phyloP scores from a whole-genome alignment of 2,797 vertebrate species.

The Lophotriccus pileatus region DNA sequence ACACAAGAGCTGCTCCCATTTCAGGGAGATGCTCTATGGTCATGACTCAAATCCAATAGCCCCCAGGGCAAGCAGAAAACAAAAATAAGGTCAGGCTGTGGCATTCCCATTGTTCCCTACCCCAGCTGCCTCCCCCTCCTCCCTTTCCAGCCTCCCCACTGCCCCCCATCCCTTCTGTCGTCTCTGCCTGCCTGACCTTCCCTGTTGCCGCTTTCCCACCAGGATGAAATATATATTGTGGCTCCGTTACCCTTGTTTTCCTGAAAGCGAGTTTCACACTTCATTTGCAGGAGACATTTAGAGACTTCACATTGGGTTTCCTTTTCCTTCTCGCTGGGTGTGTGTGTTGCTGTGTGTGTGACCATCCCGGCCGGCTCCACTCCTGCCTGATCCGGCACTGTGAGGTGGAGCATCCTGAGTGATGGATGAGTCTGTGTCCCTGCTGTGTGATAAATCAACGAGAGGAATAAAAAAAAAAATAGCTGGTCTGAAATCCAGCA shows the following conservation, averaged over 20 bases:
- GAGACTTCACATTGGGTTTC: background rate
- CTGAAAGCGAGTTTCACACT: constrained; percentile 49
- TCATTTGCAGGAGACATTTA: constrained; percentile 33
- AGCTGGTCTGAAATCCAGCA: background rate
- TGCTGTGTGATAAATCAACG: background rate
- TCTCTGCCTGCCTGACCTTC: background rate
- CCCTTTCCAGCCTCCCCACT: background rate
- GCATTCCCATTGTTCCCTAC: background rate
- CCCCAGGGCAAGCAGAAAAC: background rate
- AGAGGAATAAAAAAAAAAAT: background rate
- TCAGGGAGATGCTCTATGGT: background rate
- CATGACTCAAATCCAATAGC: background rate
- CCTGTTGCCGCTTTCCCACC: background rate
- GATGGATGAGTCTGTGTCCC: background rate
- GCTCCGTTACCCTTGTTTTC: constrained; percentile 22
- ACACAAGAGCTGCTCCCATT: background rate
- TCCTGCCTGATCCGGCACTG: background rate
- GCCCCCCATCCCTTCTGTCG: background rate
- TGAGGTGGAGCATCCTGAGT: background rate
- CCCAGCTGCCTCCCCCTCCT: background rate
- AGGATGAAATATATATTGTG: constrained; percentile 52
- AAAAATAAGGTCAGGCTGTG: background rate
- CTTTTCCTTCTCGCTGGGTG: background rate
- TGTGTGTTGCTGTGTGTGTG: background rate
- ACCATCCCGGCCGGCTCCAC: fast-evolving